Evolutionary conservation across 2,888 invertebrate genomes (phyloP).

Genomic region (Anodontia alba): DNA sequence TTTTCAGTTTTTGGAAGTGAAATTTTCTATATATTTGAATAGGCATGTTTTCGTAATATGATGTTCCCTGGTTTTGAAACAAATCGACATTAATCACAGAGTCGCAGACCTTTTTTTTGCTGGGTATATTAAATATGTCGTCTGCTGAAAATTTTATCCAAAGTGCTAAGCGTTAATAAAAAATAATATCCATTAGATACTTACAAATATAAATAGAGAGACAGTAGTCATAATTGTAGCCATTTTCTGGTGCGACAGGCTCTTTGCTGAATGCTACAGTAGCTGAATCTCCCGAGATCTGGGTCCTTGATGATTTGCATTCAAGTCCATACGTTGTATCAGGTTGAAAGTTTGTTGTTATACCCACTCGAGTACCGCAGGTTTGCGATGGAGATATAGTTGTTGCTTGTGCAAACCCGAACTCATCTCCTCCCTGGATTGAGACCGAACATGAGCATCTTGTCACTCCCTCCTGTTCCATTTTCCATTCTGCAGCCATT

Average conservation of each 20-base stretch:
- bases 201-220: slow-evolving; percentile 4
- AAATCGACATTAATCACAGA: no score
- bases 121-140: no score
- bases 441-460: slow-evolving; percentile 21
- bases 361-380: background rate
- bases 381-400: background rate
- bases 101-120: no score
- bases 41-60: no score
- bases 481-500: background rate
- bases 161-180: no score
- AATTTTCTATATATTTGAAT: no score
- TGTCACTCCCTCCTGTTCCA: background rate
- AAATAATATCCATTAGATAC: no score
- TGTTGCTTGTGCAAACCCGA: background rate
- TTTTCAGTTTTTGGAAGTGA: no score
- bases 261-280: background rate
- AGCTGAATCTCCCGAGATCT: background rate
- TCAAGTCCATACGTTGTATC: background rate
- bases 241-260: background rate
- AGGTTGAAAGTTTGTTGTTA: background rate
- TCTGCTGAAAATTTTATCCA: no score
- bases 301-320: background rate
- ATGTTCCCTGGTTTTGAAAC: no score
- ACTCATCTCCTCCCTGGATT: background rate
- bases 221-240: background rate